Conservation (phyloP, 2,797 vertebrate genomes). For the Poliocrania exsul region DNA sequence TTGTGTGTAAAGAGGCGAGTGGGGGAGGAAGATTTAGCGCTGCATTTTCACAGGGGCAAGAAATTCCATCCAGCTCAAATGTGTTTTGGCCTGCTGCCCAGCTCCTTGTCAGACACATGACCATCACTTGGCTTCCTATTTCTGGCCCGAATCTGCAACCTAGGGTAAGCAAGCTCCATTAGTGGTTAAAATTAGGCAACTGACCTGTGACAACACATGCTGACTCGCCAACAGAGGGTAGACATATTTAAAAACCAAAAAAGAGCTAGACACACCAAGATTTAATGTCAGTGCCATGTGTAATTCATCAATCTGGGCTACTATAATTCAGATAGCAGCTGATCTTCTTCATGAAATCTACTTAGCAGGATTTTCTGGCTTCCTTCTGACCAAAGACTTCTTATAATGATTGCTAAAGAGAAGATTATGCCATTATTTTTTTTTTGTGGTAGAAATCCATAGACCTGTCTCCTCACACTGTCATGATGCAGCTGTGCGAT, state of each 20-base stretch:
- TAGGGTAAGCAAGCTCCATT: conserved; percentile 73
- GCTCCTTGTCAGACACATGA: conserved; percentile 83
- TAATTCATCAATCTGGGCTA: conserved; percentile 60
- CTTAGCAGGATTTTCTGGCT: conserved; percentile 24
- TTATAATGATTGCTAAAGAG: not conserved
- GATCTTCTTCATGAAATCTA: conserved; percentile 28
- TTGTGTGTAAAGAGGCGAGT: conserved; percentile 76
- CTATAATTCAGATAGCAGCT: conserved; percentile 55
- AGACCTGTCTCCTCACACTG: not conserved
- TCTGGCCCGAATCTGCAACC: conserved; percentile 79
- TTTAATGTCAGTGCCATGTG: conserved; percentile 65
- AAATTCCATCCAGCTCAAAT: conserved; percentile 86
- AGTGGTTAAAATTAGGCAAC: conserved; percentile 84
- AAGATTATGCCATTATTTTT: not conserved
- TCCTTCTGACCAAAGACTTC: not conserved
- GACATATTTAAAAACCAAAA: conserved; percentile 70
- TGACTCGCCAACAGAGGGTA: conserved; percentile 78
- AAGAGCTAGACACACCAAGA: conserved; percentile 27
- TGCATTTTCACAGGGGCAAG: conserved; percentile 85
- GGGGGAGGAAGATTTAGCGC: conserved; percentile 80
- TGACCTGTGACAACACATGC: conserved; percentile 77
- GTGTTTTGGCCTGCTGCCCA: conserved; percentile 80
- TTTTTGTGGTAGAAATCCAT: conserved; percentile 3
- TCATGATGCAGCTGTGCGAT: not conserved
- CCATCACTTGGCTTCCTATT: conserved; percentile 84